Evolutionary conservation across 1,140 invertebrate species (phyloP), one percentile per base, ranked within the genome.

Genomic region (Halesus radiatus): DNA sequence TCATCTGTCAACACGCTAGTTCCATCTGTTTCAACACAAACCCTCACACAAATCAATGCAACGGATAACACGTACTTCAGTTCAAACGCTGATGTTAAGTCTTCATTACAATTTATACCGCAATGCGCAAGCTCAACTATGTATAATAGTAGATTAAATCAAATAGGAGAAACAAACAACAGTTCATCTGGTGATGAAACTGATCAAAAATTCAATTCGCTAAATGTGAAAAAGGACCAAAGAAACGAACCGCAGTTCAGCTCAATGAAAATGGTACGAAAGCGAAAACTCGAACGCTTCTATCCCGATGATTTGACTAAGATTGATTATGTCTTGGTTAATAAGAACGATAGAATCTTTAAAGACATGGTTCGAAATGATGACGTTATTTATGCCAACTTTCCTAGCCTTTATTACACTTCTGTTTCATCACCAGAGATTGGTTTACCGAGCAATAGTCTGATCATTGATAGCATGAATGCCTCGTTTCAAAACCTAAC

Each of bases 261-360:
- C 80, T 89, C 88, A 0, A 90, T 90, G 89, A 87, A 88, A 83
- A 84, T 87, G 3, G 84, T 88, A 6, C 86, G 86, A 80, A 89
- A 89, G 83, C 75, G 88, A 62, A 90, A 89, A 62, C 87, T 89
- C 15, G 88, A 89, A 83, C 84, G 88, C 74, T 90, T 89, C 72
- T 89, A 90, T 82, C 89, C 89, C 3, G 89, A 89, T 45, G 88
- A 86, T 13, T 77, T 53, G 64, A 76, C 75, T 37, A 78, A 80
- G 62, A 83, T 83, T 29, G 82, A 83, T 56, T 83, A 83, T 73
- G 76, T 83, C 1, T 26, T 83, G 0, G 52, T 83, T 15, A 79
- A 76, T 26, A 83, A 81, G 37, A 75, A 81, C 45, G 66, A 60
- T 15, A 64, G 60, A 78, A 64, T 79, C 8, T 73, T 62, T 20